Percentiles rank a stretch among this genome's conserved stretches.
phyloP scores from a whole-genome alignment of 2,797 vertebrate genomes.

The Urocyon cinereoargenteus region DNA sequence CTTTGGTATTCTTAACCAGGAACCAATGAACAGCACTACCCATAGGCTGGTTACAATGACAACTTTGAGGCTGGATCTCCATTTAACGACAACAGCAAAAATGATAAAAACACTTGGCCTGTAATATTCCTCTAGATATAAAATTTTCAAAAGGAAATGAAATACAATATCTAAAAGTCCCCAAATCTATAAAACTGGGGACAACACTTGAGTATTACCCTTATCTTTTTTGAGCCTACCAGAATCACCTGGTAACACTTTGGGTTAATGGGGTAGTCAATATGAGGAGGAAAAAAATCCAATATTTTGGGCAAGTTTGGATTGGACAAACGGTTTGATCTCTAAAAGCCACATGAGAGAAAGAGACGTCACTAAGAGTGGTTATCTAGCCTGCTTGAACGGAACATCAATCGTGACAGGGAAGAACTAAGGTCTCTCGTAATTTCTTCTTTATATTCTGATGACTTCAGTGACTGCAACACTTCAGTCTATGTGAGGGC shows the following conservation, averaged over 20 bases:
- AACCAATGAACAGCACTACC: background rate
- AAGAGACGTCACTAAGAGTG: background rate
- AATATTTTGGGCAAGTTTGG: background rate
- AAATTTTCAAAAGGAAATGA: slow-evolving; percentile 44
- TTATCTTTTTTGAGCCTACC: background rate
- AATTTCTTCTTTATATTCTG: background rate
- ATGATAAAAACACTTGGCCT: background rate
- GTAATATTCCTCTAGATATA: background rate
- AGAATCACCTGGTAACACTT: background rate
- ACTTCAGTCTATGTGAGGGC: background rate
- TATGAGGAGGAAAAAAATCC: background rate
- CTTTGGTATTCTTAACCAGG: background rate
- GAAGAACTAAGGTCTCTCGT: background rate
- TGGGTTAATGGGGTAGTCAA: background rate
- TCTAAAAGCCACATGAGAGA: slow-evolving; percentile 26
- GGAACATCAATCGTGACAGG: background rate
- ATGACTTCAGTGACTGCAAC: background rate
- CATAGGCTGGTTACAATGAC: background rate
- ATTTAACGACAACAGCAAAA: background rate
- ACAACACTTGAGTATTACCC: background rate
- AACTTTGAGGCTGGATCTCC: background rate
- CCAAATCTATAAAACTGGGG: background rate
- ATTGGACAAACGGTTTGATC: slow-evolving; percentile 33
- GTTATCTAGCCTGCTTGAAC: background rate
- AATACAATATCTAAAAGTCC: background rate